Evolutionary conservation across 2,797 vertebrate genomes (phyloP).

Genomic region (Cercopithecus neglectus): DNA sequence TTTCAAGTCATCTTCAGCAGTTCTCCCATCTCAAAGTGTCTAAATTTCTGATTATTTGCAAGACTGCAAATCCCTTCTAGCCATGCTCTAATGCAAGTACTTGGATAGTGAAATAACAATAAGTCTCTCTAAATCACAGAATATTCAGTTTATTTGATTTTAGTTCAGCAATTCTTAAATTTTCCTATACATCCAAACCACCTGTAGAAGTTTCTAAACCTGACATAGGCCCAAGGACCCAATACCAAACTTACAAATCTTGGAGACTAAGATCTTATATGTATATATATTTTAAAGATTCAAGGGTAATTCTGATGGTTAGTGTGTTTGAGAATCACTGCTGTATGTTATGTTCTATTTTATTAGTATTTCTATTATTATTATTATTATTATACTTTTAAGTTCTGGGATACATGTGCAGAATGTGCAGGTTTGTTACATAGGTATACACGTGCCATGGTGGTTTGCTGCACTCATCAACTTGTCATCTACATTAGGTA

Average conservation of each 20-base stretch:
- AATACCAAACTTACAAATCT: not conserved
- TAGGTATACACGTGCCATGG: not conserved
- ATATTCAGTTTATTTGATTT: slow-evolving; percentile 26
- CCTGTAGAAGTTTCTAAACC: not conserved
- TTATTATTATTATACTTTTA: not conserved
- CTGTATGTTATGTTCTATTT: not conserved
- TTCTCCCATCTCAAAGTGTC: not conserved
- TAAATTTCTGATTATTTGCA: slow-evolving; percentile 28
- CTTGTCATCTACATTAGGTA: not conserved
- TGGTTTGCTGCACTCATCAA: not conserved
- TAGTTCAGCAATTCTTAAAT: not conserved
- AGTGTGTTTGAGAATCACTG: not conserved
- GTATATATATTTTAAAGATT: not conserved
- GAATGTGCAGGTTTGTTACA: not conserved
- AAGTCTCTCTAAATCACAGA: not conserved
- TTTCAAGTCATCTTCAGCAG: not conserved
- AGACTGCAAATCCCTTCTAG: slow-evolving; percentile 16
- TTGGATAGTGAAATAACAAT: slow-evolving; percentile 4
- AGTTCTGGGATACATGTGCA: not conserved
- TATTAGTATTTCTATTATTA: not conserved
- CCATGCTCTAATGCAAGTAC: slow-evolving; percentile 7
- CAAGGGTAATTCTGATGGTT: not conserved
- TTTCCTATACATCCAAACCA: not conserved
- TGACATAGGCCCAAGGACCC: not conserved
- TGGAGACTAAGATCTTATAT: not conserved